Evolutionary conservation across 2,797 vertebrate genomes (phyloP), one percentile per base, ranked within the genome.

Genomic region (Danio tinwini): DNA sequence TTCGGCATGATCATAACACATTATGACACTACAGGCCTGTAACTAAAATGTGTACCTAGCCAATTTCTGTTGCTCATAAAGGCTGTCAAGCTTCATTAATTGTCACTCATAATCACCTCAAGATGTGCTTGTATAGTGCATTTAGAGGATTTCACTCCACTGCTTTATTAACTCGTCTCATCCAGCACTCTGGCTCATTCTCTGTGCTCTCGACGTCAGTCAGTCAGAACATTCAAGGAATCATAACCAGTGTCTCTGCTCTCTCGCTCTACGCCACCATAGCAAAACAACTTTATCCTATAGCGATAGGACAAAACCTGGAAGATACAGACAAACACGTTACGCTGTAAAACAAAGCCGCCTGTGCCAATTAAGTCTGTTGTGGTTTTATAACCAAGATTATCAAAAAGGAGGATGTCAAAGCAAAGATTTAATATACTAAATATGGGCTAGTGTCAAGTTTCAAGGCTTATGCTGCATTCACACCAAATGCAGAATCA

Each of bases 1-100:
- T 88, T 85, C 86, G 84, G 87, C 90, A 92, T 86, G 88, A 88
- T 90, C 87, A 91, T 90, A 89, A 84, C 89, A 86, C 86, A 88
- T 52, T 64, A 65, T 64, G 69, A 73, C 40, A 39, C 61, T 62
- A 59, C 13, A 68, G 67, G 39, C 56, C 67, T 78, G n/a, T 53
- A 64, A 47, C 78, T 63, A 80, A 80, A 80, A 73, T 5, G 19
- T 65, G 61, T 80, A 55, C 68, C 69, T 72, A 47, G 70, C 9
- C 45, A 44, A 64, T 37, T 55, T 78, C 61, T 61, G 47, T 80
- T 80, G 69, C 68, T 70, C 56, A 72, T 63, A 79, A 64, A 79
- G 68, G 21, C 68, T 47, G 58, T 71, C 68, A 79, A 79, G 65
- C 77, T 72, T 72, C 39, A 79, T 62, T 70, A 61, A 52, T 55